Conservation (phyloP, 2,888 invertebrate genomes). For the Drosophila neonasuta region DNA sequence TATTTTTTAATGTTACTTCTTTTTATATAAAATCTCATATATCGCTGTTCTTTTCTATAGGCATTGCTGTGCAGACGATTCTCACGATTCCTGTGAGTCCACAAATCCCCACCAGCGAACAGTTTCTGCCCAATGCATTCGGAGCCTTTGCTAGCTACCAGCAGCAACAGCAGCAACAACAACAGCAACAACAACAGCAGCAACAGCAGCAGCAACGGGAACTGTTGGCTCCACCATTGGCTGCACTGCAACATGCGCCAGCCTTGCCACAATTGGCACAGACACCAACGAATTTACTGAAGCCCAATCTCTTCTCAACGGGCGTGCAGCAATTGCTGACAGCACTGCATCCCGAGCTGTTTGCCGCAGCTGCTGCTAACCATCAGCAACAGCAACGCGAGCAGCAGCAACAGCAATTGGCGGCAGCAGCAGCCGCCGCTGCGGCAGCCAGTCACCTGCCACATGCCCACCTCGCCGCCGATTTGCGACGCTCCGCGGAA, state of each 20-base stretch:
- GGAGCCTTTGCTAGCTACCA: constrained; percentile 78
- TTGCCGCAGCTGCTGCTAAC: constrained; percentile 81
- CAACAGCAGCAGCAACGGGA: constrained; percentile 62
- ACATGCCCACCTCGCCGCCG: constrained; percentile 63
- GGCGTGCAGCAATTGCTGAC: constrained; percentile 89
- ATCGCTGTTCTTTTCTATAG: constrained; percentile 82
- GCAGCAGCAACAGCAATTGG: constrained; percentile 63
- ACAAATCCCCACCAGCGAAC: constrained; percentile 89
- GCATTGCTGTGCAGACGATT: constrained; percentile 97
- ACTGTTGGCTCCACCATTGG: constrained; percentile 82
- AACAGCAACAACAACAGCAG: constrained; percentile 52
- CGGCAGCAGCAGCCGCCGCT: constrained; percentile 54
- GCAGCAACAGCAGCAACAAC: constrained; percentile 70
- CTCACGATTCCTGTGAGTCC: constrained; percentile 95
- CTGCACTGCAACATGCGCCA: constrained; percentile 80
- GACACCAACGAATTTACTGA: constrained; percentile 87
- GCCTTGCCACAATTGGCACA: constrained; percentile 78
- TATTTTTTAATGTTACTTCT: too few relatives aligned
- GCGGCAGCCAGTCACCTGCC: constrained; percentile 58
- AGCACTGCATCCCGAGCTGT: constrained; percentile 89
- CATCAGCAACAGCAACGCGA: constrained; percentile 83
- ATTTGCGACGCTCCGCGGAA: constrained; percentile 70
- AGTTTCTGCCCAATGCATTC: constrained; percentile 81
- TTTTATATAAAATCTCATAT: too few relatives aligned
- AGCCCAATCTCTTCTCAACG: constrained; percentile 89